Evolutionary conservation across 1,140 invertebrate genomes (phyloP).

Genomic region (Drosophila novamexicana): DNA sequence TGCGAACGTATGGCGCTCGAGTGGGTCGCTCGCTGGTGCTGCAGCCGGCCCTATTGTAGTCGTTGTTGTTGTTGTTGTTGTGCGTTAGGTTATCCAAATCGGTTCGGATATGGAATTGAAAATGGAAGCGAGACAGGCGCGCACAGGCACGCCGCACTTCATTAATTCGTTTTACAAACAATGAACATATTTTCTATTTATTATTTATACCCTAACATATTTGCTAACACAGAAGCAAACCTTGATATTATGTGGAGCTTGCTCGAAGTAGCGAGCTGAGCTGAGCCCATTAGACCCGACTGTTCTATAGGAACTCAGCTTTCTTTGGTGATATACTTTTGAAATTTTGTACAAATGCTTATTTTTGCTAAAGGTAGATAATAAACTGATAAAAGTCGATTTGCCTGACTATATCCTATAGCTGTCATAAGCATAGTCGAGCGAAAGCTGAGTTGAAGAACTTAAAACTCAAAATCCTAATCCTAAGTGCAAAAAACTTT

Average conservation of each 20-base stretch:
- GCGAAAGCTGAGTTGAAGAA: too few species aligned
- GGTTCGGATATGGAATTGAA: constrained; percentile 22
- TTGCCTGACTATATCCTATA: too few species aligned
- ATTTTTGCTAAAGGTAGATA: rapidly evolving
- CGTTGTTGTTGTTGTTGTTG: constrained; percentile 13
- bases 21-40: constrained; percentile 61
- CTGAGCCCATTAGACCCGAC: too few species aligned
- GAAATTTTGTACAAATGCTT: background rate
- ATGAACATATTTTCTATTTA: constrained; percentile 43
- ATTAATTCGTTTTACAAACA: constrained; percentile 64
- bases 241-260: too few species aligned
- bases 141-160: constrained; percentile 48
- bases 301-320: background rate
- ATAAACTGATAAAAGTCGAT: background rate
- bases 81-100: constrained; percentile 4
- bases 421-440: too few species aligned
- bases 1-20: constrained; percentile 73
- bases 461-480: too few species aligned
- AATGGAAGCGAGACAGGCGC: constrained; percentile 36
- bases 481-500: too few species aligned
- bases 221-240: too few species aligned
- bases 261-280: too few species aligned
- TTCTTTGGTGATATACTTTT: background rate
- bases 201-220: background rate
- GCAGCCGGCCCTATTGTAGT: constrained; percentile 36